Evolutionary conservation across 2,888 invertebrate species (phyloP), one percentile per base, ranked within the genome.

Genomic region (Flexamia atlantica): DNA sequence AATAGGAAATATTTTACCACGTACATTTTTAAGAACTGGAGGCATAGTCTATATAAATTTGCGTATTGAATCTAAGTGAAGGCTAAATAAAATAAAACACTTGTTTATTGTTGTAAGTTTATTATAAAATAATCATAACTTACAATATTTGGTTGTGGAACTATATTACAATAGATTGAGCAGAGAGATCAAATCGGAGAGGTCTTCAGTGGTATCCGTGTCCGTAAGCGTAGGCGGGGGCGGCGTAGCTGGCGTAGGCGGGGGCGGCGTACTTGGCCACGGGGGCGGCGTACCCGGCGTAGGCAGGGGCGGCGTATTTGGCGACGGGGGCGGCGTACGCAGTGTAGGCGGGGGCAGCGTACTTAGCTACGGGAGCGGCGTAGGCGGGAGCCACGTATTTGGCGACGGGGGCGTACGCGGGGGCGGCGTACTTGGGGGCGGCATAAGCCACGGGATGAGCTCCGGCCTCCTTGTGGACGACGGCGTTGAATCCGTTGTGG

Each of bases 271-370:
- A 88, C 82, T 88, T 88, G 87, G 91, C 91, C 88, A 89, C 28
- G 88, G 90, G n/a, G 89, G 89, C 32, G 89, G 90, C 92, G 87
- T 85, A 87, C 85, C 90, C 90, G 93, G 87, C 2, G 50, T 46
- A 50, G 36, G 89, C 28, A 88, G 90, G n/a, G 89, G 89, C 32
- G 70, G 88, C 87, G 53, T 88, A 88, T 81, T 88, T 88, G 68
- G 86, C 86, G 72, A 89, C 88, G 83, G 86, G 86, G 84, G 86
- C 90, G 89, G 90, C 92, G 90, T 90, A 93, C 86, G 91, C 91
- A 89, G 89, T 85, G 89, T 89, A 53, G 88, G 90, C 32, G 32
- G 91, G 89, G 82, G 89, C 88, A 76, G 89, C 88, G 85, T 89
- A 88, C 46, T 83, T 82, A 20, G 81, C 82, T 0, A 82, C 74